phyloP scores from a whole-genome alignment of 64 coral and sea anemone genomes.

The Dendrophyllia cribrosa region DNA sequence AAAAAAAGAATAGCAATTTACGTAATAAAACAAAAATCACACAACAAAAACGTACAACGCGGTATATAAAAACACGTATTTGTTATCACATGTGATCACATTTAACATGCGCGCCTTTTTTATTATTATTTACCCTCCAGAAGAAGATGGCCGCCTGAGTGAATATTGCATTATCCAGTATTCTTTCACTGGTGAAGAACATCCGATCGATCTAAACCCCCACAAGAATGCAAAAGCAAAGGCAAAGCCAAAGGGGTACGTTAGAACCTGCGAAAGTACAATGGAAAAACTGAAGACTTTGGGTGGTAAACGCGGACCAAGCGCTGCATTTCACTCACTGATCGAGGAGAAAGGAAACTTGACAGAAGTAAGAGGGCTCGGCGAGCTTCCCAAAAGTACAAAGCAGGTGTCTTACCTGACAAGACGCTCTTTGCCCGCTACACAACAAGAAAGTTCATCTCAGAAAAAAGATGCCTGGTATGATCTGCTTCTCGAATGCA shows the following conservation, averaged over 20 bases:
- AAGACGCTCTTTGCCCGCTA: too few species aligned
- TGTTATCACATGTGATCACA: neutral
- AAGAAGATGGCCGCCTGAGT: neutral
- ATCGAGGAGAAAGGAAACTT: neutral
- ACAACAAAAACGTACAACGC: too few species aligned
- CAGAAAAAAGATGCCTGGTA: neutral
- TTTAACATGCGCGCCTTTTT: neutral
- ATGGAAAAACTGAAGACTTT: neutral
- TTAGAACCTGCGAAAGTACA: conserved; percentile 1
- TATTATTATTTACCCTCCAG: neutral
- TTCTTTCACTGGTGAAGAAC: neutral
- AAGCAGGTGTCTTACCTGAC: neutral
- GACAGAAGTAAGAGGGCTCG: neutral
- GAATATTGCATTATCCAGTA: neutral
- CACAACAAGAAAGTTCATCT: too few species aligned
- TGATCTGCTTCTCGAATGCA: conserved; percentile 58
- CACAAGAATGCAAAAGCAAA: neutral
- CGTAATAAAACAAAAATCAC: too few species aligned
- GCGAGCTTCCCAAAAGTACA: neutral
- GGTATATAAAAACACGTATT: too few species aligned
- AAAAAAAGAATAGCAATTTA: too few species aligned
- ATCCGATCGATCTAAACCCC: neutral
- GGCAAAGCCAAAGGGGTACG: neutral
- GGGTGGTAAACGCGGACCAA: neutral
- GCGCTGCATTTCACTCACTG: neutral